Base-by-base conservation (phyloP, 2,888 invertebrate species). In the Palloptera scutellata region DNA sequence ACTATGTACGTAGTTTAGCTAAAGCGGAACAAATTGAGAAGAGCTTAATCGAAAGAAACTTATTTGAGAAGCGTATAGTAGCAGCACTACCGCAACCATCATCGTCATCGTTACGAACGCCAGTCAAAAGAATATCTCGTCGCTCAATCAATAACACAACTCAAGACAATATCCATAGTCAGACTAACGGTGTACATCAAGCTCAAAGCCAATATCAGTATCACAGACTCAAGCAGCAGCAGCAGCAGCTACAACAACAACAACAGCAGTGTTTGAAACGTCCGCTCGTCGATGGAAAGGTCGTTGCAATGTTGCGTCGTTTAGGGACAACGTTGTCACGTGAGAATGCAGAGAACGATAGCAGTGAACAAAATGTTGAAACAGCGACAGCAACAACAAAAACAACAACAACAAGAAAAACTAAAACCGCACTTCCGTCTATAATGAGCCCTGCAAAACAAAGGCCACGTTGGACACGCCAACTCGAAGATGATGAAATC, bases 291-390 rank as follows among this genome's bases (percentile, higher is more conserved):
- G 84, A 84, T 73, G 83, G 83, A 41, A 84, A 83, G 71, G 76
- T 84, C 51, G 83, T 84, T 41, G 80, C 84, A 54, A 83, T 83
- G 82, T 75, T 84, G 51, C 76, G 83, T 3, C 80, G 84, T 1
- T 55, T 84, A 68, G 84, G 84, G 48, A 84, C 84, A 9, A 83
- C 83, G 1, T 72, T 84, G 3, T 80, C 79, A 48, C 72, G 79
- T 53, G 83, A 81, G 66, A 54, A 30, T 10, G 15, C 1, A 1
- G 66, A 70, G 67, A 68, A 61, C 70, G 69, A 61, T 64, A 66
- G 54, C 10, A 64, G 17, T n/a, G 45, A 15, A 5, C 17, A 15
- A 30, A 54, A 58, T 41, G 57, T 59, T 11, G 17, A 54, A 20
- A 6, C 19, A 40, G 40, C 51, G 53, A 52, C 71, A 71, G 13